Percentiles rank a stretch among this genome's conserved stretches.
Evolutionary conservation across 2,113 vertebrate species (phyloP).

Genomic region (Forbesichthys papilliferus): DNA sequence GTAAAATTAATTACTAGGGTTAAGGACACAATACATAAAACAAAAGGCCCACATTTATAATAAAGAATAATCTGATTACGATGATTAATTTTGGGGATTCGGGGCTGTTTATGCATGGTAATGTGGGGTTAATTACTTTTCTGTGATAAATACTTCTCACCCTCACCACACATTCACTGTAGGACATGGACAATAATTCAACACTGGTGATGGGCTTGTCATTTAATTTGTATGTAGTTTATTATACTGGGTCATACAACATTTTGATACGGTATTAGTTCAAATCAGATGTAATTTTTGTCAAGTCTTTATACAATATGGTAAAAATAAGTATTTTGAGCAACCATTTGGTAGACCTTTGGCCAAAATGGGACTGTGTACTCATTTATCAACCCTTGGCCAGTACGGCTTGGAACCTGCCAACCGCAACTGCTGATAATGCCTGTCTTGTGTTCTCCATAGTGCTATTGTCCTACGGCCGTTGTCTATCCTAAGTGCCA

Average conservation of each 20-base stretch:
- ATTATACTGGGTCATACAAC: not conserved
- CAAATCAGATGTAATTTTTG: no score
- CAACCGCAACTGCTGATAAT: not conserved
- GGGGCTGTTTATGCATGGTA: constrained; percentile 38
- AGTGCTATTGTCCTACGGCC: constrained; percentile 12
- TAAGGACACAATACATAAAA: constrained; percentile 60
- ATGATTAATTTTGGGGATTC: constrained; percentile 64
- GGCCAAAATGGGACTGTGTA: not conserved
- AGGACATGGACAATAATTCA: constrained; percentile 11
- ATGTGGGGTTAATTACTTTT: constrained; percentile 60
- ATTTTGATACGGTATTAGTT: no score
- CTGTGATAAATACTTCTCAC: constrained; percentile 26
- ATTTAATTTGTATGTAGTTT: constrained; percentile 4
- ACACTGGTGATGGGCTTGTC: constrained; percentile 13
- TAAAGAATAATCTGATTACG: constrained; percentile 57
- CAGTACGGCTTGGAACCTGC: not conserved
- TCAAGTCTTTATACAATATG: no score
- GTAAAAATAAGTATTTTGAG: no score
- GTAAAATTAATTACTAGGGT: constrained; percentile 60
- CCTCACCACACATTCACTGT: constrained; percentile 4
- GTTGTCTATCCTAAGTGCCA: constrained; percentile 33
- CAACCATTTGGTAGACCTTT: no score
- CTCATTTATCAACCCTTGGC: not conserved
- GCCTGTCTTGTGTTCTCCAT: constrained; percentile 12
- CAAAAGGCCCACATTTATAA: constrained; percentile 41